Evolutionary conservation across 2,888 invertebrate genomes (phyloP), one percentile per base, ranked within the genome.

Genomic region (Hedychridium roseum): DNA sequence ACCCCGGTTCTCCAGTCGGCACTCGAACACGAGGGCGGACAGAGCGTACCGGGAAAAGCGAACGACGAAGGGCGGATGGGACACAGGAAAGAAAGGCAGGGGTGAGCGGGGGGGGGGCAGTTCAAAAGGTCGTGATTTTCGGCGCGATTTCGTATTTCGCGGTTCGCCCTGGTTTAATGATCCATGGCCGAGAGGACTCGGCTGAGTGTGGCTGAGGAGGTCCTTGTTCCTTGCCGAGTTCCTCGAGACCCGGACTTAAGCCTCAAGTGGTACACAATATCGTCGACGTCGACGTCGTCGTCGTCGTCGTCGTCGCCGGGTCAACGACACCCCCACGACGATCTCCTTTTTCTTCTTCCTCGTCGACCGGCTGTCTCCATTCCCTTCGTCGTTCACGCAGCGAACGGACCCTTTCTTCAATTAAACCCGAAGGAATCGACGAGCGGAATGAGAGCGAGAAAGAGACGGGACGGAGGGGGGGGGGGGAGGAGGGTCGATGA

Each of bases 251-350:
- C 57, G 55, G 68, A 72, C 73, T 76, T 73, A 70, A 71, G 64
- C 71, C 71, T 74, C 47, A 67, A 77, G 76, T 76, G 71, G 73
- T 75, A 71, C 73, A 72, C 71, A 73, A 74, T 77, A 75, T 77
- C 71, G 69, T 64, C n/a, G n/a, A n/a, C n/a, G n/a, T n/a, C n/a
- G n/a, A n/a, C n/a, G n/a, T n/a, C n/a, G n/a, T n/a, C n/a, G n/a
- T n/a, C n/a, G n/a, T n/a, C n/a, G n/a, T n/a, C n/a, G n/a, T n/a
- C 61, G 69, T 65, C 64, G 63, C 57, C 62, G 64, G 76, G 76
- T 78, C 78, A 77, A 78, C 71, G 78, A 73, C 75, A 73, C 66
- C 68, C 71, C 68, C 66, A 50, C 58, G 50, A 43, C 45, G 31
- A 49, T 52, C 52, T 55, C 57, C 53, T 60, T 41, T 42, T 49